A percentile compares a stretch with the other conserved stretches of the same genome.
These are phyloP conservation scores for Petroica traversi DNA, from an alignment of 2,113 vertebrate species.

Conservation along the genomic window DNA sequence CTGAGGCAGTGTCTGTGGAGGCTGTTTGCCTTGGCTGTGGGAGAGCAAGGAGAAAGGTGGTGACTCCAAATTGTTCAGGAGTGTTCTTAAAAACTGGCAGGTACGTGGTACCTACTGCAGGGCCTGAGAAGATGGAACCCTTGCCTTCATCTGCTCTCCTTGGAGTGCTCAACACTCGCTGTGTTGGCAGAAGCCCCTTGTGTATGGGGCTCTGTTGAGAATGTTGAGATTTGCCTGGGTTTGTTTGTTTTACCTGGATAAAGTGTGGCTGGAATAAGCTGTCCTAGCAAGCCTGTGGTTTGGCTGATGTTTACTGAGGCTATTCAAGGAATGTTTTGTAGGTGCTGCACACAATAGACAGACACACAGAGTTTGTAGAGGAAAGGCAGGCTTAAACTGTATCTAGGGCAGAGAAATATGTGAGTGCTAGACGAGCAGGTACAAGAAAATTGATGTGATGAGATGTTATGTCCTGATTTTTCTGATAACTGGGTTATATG, in stretches of 20 bases:
- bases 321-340: neutral
- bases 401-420: neutral
- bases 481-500: neutral
- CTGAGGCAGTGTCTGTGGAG: neutral
- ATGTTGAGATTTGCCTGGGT: neutral
- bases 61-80: neutral
- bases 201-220: neutral
- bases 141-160: neutral
- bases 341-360: neutral
- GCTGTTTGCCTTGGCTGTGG: neutral
- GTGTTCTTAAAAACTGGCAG: neutral
- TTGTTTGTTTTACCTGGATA: neutral
- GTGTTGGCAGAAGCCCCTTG: neutral
- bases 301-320: neutral
- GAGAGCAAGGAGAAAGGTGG: neutral
- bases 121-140: neutral
- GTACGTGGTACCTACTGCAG: neutral
- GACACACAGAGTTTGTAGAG: neutral
- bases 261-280: neutral
- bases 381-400: neutral
- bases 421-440: neutral
- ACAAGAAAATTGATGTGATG: neutral
- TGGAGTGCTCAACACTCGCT: fast-evolving
- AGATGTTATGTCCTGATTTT: neutral
- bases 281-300: neutral